Evolutionary conservation across 2,113 vertebrate genomes (phyloP).

Genomic region (Anarhynchus alexandrinus): DNA sequence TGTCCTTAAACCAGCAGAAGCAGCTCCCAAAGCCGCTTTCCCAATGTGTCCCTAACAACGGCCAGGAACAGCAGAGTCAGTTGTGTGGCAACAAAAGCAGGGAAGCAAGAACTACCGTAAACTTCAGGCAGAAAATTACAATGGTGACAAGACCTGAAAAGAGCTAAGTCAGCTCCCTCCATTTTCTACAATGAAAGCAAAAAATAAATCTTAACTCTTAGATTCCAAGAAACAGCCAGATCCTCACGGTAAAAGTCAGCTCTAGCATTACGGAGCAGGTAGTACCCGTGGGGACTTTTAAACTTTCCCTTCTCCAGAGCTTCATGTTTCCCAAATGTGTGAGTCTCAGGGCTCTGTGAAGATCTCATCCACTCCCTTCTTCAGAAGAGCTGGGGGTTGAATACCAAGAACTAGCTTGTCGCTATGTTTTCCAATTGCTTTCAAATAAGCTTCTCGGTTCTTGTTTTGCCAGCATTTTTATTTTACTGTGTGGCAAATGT

Average conservation of each 20-base stretch:
- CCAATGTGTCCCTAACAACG: neutral
- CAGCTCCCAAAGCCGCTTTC: neutral
- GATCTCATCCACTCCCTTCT: neutral
- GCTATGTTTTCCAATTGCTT: neutral
- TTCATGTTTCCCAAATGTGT: neutral
- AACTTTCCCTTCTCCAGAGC: neutral
- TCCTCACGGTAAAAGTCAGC: neutral
- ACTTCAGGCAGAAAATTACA: neutral
- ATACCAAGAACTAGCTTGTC: neutral
- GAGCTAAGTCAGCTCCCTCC: neutral
- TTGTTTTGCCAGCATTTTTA: neutral
- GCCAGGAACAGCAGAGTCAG: fast-evolving
- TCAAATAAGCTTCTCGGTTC: neutral
- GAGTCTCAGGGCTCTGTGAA: neutral
- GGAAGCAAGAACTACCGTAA: neutral
- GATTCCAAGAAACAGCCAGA: neutral
- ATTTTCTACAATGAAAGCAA: neutral
- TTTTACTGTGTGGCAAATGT: neutral
- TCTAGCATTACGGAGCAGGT: neutral
- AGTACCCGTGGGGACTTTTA: neutral
- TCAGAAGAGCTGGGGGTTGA: neutral
- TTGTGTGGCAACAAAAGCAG: neutral
- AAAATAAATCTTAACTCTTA: neutral
- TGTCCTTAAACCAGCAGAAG: neutral
- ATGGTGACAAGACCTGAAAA: neutral